Conservation (phyloP, 1,140 invertebrate species). For the Dryas iulia region DNA sequence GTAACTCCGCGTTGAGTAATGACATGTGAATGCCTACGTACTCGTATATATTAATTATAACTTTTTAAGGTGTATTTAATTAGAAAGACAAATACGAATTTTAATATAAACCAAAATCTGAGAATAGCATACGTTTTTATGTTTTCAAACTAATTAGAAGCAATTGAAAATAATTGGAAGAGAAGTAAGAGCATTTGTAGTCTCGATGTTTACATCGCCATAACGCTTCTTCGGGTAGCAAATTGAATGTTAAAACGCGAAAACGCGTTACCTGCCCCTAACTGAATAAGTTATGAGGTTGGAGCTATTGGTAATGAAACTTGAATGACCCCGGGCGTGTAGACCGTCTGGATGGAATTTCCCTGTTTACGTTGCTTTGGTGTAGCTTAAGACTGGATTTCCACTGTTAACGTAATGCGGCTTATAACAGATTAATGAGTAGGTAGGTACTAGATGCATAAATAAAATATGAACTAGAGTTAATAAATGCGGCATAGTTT, state of each 20-base stretch:
- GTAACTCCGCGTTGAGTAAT: neutral
- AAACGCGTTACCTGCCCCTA: conserved; percentile 71
- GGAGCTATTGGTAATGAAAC: conserved; percentile 75
- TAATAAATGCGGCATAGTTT: neutral
- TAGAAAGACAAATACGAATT: neutral
- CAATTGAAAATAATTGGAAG: conserved; percentile 18
- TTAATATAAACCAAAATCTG: neutral
- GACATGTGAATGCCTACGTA: neutral
- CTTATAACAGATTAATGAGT: neutral
- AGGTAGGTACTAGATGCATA: neutral
- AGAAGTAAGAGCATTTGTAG: conserved; percentile 31
- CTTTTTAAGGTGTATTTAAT: no score
- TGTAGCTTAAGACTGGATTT: conserved; percentile 26
- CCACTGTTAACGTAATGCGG: neutral
- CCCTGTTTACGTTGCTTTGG: conserved; percentile 59
- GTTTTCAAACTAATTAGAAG: neutral
- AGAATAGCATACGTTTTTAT: neutral
- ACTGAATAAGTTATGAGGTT: conserved; percentile 75
- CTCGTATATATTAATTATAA: neutral
- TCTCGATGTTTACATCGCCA: conserved; percentile 54
- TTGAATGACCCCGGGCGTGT: conserved; percentile 68
- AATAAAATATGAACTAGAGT: neutral
- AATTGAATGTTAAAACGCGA: conserved; percentile 76
- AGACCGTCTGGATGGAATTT: conserved; percentile 64
- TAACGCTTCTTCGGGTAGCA: conserved; percentile 64